Base-by-base conservation (phyloP, 2,113 vertebrate species). In the Pionites leucogaster region DNA sequence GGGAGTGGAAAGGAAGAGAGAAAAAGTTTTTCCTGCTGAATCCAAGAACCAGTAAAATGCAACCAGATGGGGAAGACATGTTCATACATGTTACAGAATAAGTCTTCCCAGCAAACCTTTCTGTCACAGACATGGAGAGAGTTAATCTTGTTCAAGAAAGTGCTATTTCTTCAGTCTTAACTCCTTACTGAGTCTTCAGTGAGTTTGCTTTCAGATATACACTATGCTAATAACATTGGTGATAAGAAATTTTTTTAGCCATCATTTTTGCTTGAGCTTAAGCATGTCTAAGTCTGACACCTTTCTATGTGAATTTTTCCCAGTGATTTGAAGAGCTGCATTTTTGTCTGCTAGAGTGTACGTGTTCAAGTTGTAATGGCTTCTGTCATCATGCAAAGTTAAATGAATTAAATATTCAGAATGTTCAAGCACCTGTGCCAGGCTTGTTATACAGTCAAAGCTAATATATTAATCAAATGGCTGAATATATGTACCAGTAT, bases 391-490 rank as follows among this genome's bases (percentile, higher is more conserved):
- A 82, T 49, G 49, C 70, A 91, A 71, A 90, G 84, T 90, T 88
- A 94, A 95, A 92, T 75, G 47, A 85, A 95, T 87, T 95, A 95
- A 91, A 85, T 92, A 95, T 91, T 92, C 78, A 94, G 70, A 94
- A 82, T 85, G 81, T 86, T 70, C 79, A 80, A 72, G 79, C 52
- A 52, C 67, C 89, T 2, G 1, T 64, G 57, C 55, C 65, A 89
- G 67, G 77, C 70, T 95, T 93, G 84, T 95, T 92, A 87, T 19
- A 46, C 52, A 80, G 77, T 90, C 74, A 94, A 75, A 92, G 78
- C 63, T 87, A 91, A 95, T 92, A 90, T 67, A 94, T 92, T 96
- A 95, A 95, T 94, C 92, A 94, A 93, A 88, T 53, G 91, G 75
- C 87, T 91, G 95, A 91, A 93, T 92, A n/a, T 84, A 78, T 85